Percentiles rank a stretch among this genome's conserved stretches.
Evolutionary conservation across 1,140 invertebrate species (phyloP).

Genomic region (Drosophila subpulchrella): DNA sequence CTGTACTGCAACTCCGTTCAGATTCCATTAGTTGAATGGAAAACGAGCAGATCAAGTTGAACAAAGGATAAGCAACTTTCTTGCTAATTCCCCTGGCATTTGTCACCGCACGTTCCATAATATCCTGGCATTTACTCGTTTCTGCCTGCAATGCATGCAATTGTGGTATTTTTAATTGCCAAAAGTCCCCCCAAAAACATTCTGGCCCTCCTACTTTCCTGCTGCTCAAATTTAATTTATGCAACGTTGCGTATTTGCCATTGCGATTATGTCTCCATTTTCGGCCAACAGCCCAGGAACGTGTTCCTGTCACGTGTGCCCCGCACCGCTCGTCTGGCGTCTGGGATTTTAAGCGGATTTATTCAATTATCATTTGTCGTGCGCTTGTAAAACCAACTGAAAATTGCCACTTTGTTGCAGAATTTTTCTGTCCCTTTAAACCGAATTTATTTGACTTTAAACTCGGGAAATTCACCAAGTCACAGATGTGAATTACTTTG

Average conservation of each 20-base stretch:
- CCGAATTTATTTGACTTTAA: constrained; percentile 34
- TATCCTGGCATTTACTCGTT: constrained; percentile 40
- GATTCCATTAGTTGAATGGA: constrained; percentile 25
- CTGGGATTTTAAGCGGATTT: constrained; percentile 80
- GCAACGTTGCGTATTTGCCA: constrained; percentile 65
- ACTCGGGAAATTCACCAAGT: constrained; percentile 25
- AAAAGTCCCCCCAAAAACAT: constrained; percentile 10
- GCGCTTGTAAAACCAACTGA: constrained; percentile 47
- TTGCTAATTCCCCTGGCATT: constrained; percentile 55
- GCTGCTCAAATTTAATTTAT: constrained; percentile 48
- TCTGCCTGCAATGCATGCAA: constrained; percentile 55
- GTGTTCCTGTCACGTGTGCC: constrained; percentile 64
- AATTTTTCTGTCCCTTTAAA: constrained; percentile 22
- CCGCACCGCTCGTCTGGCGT: constrained; percentile 24
- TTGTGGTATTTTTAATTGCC: constrained; percentile 69
- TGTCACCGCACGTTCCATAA: constrained; percentile 46
- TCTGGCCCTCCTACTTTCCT: constrained; percentile 6
- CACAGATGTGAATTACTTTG: constrained; percentile 27
- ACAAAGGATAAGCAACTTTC: constrained; percentile 48
- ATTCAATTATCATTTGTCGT: constrained; percentile 82
- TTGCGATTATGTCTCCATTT: constrained; percentile 73
- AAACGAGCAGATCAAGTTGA: constrained; percentile 4
- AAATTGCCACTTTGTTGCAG: constrained; percentile 39
- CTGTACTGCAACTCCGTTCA: neutral
- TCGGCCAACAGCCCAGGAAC: constrained; percentile 26